phyloP scores from a whole-genome alignment of 2,888 invertebrate species.

The Cyaniris semiargus region DNA sequence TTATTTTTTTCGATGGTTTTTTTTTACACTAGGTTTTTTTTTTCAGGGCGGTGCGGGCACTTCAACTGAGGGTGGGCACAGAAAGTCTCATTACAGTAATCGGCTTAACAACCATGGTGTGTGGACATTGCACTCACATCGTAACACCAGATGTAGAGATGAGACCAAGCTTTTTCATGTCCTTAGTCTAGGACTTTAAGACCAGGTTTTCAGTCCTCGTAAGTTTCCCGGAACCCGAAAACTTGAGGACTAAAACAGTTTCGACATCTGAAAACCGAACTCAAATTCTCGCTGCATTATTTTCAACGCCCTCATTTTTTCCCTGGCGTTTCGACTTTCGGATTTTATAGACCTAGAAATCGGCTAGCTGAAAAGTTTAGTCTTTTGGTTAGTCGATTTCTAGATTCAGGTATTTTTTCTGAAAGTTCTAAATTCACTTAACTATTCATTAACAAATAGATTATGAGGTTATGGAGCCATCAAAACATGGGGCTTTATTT shows the following conservation, averaged over 20 bases:
- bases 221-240: neutral
- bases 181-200: neutral
- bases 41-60: conserved; percentile 69
- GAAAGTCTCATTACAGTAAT: conserved; percentile 88
- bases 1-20: conserved; percentile 27
- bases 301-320: too few species aligned
- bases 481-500: too few species aligned
- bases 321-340: too few species aligned
- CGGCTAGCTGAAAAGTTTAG: too few species aligned
- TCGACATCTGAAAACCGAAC: neutral
- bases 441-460: neutral
- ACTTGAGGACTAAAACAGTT: neutral
- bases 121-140: conserved; percentile 62
- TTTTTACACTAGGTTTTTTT: conserved; percentile 47
- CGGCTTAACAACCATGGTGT: conserved; percentile 85
- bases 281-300: too few species aligned
- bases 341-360: too few species aligned
- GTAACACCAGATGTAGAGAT: conserved; percentile 25
- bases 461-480: too few species aligned
- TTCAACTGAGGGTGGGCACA: conserved; percentile 83
- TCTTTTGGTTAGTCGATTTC: neutral
- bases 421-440: neutral
- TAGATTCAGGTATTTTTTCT: neutral
- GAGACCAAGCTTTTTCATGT: neutral
- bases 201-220: neutral